Base-by-base conservation (phyloP, 2,888 invertebrate genomes). In the Drosophila maculinotata region DNA sequence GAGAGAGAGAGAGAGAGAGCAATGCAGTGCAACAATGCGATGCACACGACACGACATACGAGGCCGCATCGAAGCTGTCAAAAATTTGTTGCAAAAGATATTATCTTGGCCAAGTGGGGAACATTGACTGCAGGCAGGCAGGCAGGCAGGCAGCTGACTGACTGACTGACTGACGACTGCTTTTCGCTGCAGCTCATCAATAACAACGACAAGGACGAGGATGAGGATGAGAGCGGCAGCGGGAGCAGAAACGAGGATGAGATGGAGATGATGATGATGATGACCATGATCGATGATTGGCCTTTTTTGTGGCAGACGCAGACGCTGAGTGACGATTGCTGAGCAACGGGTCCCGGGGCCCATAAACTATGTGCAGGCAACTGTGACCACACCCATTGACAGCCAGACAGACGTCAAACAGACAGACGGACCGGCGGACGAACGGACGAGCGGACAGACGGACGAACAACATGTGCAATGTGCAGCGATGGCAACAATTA, bases 201-300 rank as follows among this genome's bases (percentile, higher is more conserved):
- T 80, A 78, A 86, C 71, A 72, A 69, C 62, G 65, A 72, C 65
- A 62, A 72, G 65, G 70, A 76, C 52, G 20, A 58, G 33, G 20
- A 53, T 15, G 56, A 38, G 45, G 25, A 49, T 20, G n/a, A n/a
- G n/a, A n/a, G 58, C 42, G 23, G 39, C 47, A 20, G 30, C n/a
- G n/a, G n/a, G n/a, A n/a, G n/a, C n/a, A 10, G 25, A 10, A 31
- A 15, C n/a, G 44, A 8, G 36, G 36, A 52, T 28, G 58, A 51
- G 57, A 23, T 47, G 30, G 36, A 35, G 35, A 49, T 52, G 76
- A 75, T 65, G 52, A 30, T 38, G 52, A 14, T 47, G 58, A 88
- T 89, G 90, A 85, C 89, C 89, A 89, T 89, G 89, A 89, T 89
- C 90, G 89, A 89, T 89, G 90, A 89, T 90, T 90, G 89, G 80